These are phyloP conservation scores for Todus mexicanus DNA, from an alignment of 2,797 vertebrate genomes.

Conservation along the genomic window DNA sequence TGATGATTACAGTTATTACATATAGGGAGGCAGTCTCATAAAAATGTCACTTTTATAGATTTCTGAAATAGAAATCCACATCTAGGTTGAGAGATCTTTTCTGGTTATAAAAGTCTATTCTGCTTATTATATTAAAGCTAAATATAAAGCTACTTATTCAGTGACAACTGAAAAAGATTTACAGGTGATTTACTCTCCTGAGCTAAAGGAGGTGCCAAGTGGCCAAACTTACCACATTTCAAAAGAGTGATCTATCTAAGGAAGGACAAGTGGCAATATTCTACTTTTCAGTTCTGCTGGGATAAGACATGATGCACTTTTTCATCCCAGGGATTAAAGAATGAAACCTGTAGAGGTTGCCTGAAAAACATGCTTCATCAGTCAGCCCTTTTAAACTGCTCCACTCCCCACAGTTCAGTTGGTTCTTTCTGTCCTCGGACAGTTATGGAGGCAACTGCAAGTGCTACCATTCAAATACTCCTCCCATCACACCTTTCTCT, in stretches of 20 bases:
- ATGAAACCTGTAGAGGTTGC: neutral
- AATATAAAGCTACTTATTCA: conserved; percentile 7
- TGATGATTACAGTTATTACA: conserved; percentile 18
- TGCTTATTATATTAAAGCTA: neutral
- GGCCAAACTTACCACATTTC: neutral
- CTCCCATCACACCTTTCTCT: neutral
- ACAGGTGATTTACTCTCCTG: neutral
- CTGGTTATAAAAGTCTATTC: conserved; percentile 11
- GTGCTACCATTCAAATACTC: neutral
- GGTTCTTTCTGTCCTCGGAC: neutral
- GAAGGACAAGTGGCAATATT: neutral
- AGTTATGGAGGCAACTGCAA: neutral
- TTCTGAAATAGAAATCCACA: conserved; percentile 22
- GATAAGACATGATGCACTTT: neutral
- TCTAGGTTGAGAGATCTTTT: neutral
- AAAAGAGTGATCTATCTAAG: neutral
- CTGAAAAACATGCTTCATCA: neutral
- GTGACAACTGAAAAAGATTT: neutral
- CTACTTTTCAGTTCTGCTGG: neutral
- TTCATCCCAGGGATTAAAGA: neutral
- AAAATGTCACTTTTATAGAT: conserved; percentile 30
- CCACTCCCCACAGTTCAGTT: neutral
- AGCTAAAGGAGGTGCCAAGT: neutral
- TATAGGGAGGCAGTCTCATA: conserved; percentile 10
- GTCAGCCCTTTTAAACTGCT: neutral